Evolutionary conservation across 2,888 invertebrate species (phyloP), one percentile per base, ranked within the genome.

Genomic region (Hypomecis punctinalis): DNA sequence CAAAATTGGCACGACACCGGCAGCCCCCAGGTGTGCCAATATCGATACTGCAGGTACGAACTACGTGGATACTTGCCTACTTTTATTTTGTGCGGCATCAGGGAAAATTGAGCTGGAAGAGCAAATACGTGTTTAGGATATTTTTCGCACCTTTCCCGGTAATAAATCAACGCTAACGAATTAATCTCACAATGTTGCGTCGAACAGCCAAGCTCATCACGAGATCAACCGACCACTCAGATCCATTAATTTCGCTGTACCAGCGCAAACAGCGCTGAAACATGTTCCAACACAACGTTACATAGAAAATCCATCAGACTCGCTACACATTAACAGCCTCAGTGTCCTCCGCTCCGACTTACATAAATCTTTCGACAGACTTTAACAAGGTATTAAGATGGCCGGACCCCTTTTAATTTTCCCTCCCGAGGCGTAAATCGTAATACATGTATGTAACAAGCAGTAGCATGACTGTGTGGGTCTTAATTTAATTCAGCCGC

Each of bases 341-440:
- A 61, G 45, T 56, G 68, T 62, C 67, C 64, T 49, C 74, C 69
- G 69, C 67, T 63, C 61, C 46, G 48, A 55, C 69, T 69, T 46
- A 42, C 63, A n/a, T 45, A 23, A 51, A 61, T 55, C 58, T 59
- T 62, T 56, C 46, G 40, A 4, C 36, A 59, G 53, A 70, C 70
- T 71, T 66, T 61, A 70, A 79, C 68, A 76, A 77, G 75, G 77
- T 79, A 77, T 74, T 71, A 80, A 80, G 75, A 77, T 74, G 35
- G 62, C 59, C 49, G 67, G 74, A 73, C 74, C 76, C 76, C 75
- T 69, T 68, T 64, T 75, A 71, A 79, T 72, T 74, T 73, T 63
- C 66, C 70, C 66, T 58, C 57, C 63, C 68, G 70, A 56, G 63
- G 57, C 69, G 56, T 48, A 69, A 73, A 75, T 74, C 71, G 63